Evolutionary conservation across 2,888 invertebrate species (phyloP), one percentile per base, ranked within the genome.

Genomic region (Perithous albicinctus): DNA sequence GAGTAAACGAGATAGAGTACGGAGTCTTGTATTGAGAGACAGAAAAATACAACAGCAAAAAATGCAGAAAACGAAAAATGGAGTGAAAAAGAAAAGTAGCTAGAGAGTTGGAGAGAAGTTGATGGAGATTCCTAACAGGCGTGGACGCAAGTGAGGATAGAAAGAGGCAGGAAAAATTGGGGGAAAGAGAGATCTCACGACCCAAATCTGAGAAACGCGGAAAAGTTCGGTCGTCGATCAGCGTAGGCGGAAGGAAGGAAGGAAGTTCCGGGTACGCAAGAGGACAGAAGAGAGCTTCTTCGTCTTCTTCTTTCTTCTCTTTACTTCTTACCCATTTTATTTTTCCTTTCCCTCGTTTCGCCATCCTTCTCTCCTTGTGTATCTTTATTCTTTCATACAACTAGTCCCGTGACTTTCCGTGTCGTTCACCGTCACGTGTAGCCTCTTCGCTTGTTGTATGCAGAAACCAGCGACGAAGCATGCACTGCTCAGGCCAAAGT

Each of bases 201-300:
- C 91, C 92, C 89, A 92, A 92, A 92, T 92, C 89, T 89, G 86
- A 87, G 77, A 88, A 87, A 88, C 88, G 88, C 88, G 86, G 89
- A 89, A 91, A 92, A 92, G 89, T 92, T 92, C 87, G 88, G 90
- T 91, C 92, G 92, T 92, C 90, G 88, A 92, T 92, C 92, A 92
- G 90, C 85, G 83, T 70, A 56, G 86, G 85, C 91, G 92, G 91
- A 92, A 91, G 91, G 91, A 91, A 92, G 91, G 90, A 89, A 90
- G 87, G 88, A 90, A 92, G 90, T 90, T 90, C 89, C 90, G 89
- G 75, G 87, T 88, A 89, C 88, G 89, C 72, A 73, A 76, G 76
- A 88, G 88, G 90, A 89, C 89, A 87, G 76, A 83, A 85, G 85
- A 88, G 88, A 48, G 46, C 84, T 78, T 82, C 76, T 73, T 74